phyloP scores from a whole-genome alignment of 2,113 vertebrate genomes.

The Rhabdomys dilectus region DNA sequence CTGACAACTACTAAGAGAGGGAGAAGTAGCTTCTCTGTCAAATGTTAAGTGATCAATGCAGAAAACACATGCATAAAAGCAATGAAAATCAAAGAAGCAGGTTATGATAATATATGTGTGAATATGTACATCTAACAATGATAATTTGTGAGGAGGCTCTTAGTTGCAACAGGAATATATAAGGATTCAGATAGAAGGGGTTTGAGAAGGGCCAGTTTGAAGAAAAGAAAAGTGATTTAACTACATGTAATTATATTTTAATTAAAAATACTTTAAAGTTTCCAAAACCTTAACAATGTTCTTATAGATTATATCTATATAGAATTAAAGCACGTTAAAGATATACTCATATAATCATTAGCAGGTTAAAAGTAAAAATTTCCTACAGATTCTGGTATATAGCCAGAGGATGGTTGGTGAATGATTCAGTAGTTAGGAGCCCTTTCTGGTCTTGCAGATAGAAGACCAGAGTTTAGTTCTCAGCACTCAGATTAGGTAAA shows the following conservation, averaged over 20 bases:
- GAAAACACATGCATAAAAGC: background rate
- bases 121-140: background rate
- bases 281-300: background rate
- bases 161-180: background rate
- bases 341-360: background rate
- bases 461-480: background rate
- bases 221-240: background rate
- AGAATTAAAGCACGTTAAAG: background rate
- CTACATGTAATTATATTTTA: background rate
- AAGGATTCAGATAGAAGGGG: background rate
- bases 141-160: background rate
- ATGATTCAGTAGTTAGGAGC: background rate
- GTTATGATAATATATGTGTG: background rate
- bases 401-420: background rate
- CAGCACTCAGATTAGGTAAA: background rate
- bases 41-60: background rate
- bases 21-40: rapidly evolving
- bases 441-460: background rate
- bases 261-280: background rate
- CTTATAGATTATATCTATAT: background rate
- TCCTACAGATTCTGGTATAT: background rate
- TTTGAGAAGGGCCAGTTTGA: background rate
- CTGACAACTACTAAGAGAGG: background rate
- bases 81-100: background rate
- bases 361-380: background rate